phyloP scores from a whole-genome alignment of 2,797 vertebrate species.

The Chromis chromis region DNA sequence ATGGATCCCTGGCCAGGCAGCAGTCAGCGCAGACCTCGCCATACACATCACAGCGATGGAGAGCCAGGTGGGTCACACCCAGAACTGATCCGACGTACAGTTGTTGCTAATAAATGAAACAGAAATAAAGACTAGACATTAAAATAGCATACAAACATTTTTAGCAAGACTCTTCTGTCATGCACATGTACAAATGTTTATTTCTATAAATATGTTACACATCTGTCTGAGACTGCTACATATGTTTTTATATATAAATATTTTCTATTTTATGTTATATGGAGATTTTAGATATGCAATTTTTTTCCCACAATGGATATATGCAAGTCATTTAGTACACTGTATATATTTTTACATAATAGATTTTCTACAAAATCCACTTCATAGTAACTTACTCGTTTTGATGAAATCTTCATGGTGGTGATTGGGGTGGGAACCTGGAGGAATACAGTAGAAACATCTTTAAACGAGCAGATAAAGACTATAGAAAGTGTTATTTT shows the following conservation, averaged over 20 bases:
- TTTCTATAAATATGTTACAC: too few relatives aligned
- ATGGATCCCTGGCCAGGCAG: conserved; percentile 96
- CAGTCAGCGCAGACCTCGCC: conserved; percentile 97
- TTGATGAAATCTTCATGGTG: conserved; percentile 99
- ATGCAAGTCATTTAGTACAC: too few relatives aligned
- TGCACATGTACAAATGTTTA: too few relatives aligned
- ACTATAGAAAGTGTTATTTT: not conserved
- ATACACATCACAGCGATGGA: conserved; percentile 96
- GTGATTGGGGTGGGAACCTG: conserved; percentile 94
- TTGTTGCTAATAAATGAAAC: conserved; percentile 91
- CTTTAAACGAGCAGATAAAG: not conserved
- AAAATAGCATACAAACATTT: not conserved
- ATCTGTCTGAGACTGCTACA: too few relatives aligned
- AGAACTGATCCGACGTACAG: conserved; percentile 93
- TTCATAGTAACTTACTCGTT: conserved; percentile 87
- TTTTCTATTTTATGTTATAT: too few relatives aligned
- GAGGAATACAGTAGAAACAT: conserved; percentile 31
- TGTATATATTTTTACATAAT: too few relatives aligned
- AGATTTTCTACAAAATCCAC: not conserved
- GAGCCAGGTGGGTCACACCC: conserved; percentile 95
- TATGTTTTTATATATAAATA: too few relatives aligned
- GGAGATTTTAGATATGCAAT: too few relatives aligned
- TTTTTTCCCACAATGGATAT: too few relatives aligned
- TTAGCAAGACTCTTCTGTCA: too few relatives aligned
- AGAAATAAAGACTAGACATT: not conserved